Conservation (phyloP, 2,888 invertebrate species). For the Julus scandinavius region DNA sequence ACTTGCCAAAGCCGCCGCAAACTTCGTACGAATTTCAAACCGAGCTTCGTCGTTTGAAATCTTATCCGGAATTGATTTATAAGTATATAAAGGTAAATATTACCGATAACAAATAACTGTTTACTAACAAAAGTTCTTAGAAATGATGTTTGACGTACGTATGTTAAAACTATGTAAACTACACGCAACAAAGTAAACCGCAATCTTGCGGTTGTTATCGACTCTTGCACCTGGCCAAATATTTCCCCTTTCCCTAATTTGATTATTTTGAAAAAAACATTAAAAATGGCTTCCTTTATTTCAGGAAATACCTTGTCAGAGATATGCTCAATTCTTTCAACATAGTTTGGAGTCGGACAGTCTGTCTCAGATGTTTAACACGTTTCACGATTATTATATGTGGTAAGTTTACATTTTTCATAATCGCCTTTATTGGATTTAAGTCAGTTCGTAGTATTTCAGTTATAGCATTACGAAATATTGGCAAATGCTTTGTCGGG, state of each 20-base stretch:
- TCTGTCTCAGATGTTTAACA: constrained; percentile 44
- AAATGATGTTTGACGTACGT: no score
- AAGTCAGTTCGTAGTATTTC: no score
- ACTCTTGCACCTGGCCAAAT: neutral
- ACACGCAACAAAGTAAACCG: no score
- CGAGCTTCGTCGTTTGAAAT: constrained; percentile 46
- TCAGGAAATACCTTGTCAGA: constrained; percentile 37
- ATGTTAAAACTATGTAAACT: no score
- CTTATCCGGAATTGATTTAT: constrained; percentile 48
- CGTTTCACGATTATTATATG: constrained; percentile 43
- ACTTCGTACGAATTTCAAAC: constrained; percentile 48
- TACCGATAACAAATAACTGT: no score
- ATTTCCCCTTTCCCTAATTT: neutral
- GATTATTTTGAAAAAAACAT: neutral
- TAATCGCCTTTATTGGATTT: no score
- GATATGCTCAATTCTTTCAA: constrained; percentile 45
- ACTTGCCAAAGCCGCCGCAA: neutral
- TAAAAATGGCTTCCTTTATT: neutral
- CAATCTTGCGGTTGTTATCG: no score
- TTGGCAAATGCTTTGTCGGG: no score
- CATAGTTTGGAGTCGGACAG: constrained; percentile 46
- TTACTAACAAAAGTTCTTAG: no score
- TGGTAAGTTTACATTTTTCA: constrained; percentile 48
- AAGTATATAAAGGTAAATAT: constrained; percentile 47
- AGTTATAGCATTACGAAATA: no score